A percentile compares a stretch with the other conserved stretches of the same genome.
phyloP scores from a whole-genome alignment of 2,888 invertebrate genomes.

The Cantharis nigra region DNA sequence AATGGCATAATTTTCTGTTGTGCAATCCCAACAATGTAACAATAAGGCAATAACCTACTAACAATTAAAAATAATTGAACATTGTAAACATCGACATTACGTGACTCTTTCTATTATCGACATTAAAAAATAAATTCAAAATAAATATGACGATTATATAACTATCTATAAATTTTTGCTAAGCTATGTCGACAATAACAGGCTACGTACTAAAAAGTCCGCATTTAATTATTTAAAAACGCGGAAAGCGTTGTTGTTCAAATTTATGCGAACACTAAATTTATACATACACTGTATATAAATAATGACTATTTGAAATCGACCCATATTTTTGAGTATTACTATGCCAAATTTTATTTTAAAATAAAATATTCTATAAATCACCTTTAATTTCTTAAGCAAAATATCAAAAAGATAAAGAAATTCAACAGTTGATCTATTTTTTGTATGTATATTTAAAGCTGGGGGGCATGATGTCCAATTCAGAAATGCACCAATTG shows the following conservation, averaged over 20 bases:
- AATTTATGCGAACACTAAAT: not conserved
- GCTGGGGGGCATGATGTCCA: not conserved
- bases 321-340: not conserved
- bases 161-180: not conserved
- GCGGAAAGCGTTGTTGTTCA: not conserved
- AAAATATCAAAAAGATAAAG: not conserved
- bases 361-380: not conserved
- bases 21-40: not conserved
- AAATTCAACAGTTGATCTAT: not conserved
- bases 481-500: too few relatives aligned
- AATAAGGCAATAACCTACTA: not conserved
- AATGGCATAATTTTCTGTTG: not conserved
- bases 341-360: not conserved
- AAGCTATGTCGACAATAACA: not conserved
- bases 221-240: not conserved
- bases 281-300: not conserved
- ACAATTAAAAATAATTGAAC: slow-evolving; percentile 1
- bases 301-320: not conserved
- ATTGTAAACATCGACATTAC: not conserved
- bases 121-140: not conserved
- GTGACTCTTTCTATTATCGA: slow-evolving; percentile 1
- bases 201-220: not conserved
- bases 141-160: not conserved
- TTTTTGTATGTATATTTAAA: not conserved
- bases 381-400: not conserved